These are phyloP conservation scores for Archocentrus centrarchus DNA, from an alignment of 2,113 vertebrate species.

Conservation along the genomic window DNA sequence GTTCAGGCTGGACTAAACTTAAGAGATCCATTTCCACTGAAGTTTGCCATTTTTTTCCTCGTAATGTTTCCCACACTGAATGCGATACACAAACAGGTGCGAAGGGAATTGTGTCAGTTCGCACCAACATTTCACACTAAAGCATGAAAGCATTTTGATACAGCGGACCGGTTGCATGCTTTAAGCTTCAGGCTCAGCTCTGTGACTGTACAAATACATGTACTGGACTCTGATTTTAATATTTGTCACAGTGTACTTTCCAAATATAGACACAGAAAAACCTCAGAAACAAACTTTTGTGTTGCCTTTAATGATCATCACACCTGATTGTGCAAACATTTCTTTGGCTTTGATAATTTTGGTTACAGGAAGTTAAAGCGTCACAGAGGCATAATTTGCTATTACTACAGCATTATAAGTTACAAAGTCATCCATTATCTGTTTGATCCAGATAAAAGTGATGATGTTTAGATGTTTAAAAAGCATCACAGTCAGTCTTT, in stretches of 20 bases:
- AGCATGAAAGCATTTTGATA: too few relatives aligned
- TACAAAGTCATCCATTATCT: neutral
- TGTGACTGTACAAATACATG: neutral
- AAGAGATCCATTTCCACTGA: neutral
- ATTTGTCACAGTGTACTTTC: neutral
- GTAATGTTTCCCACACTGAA: too few relatives aligned
- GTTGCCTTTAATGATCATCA: neutral
- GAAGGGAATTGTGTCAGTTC: too few relatives aligned
- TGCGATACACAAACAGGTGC: too few relatives aligned
- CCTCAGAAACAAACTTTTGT: neutral
- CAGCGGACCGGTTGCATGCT: too few relatives aligned
- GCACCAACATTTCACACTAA: too few relatives aligned
- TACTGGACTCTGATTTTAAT: neutral
- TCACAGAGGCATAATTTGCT: neutral
- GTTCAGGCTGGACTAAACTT: neutral
- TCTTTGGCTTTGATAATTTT: neutral
- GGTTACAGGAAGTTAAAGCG: neutral
- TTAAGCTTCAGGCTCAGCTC: too few relatives aligned
- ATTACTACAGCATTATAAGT: neutral
- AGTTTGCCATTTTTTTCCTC: fast-evolving
- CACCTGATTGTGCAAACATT: neutral
- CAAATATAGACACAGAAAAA: neutral
- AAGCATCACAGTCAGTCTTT: neutral
- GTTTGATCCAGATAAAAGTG: neutral
- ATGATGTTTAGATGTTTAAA: neutral